Percentiles rank a stretch among this genome's conserved stretches.
phyloP scores from a whole-genome alignment of 2,888 invertebrate genomes.

The Meiosimyza platycephala region DNA sequence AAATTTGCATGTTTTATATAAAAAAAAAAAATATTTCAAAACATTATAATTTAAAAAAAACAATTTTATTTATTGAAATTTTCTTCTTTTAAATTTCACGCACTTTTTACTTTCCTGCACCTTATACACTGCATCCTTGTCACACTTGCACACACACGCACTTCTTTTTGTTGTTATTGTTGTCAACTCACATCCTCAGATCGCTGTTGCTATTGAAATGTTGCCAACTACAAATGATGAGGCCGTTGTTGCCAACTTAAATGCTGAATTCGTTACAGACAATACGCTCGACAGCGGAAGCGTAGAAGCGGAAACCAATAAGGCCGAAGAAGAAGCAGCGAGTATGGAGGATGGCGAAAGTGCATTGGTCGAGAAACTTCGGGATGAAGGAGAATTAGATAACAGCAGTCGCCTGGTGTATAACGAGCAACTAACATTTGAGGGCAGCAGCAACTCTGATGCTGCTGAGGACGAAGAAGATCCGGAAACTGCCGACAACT shows the following conservation, averaged over 20 bases:
- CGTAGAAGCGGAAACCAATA: constrained; percentile 54
- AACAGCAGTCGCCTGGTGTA: constrained; percentile 14
- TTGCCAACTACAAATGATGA: constrained; percentile 45
- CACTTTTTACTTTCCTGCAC: constrained; percentile 27
- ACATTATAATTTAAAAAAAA: not conserved
- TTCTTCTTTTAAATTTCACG: constrained; percentile 34
- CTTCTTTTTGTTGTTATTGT: too few relatives aligned
- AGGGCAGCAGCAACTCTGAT: constrained; percentile 40
- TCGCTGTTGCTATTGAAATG: constrained; percentile 38
- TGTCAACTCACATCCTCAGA: not conserved
- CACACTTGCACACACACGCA: constrained; percentile 9
- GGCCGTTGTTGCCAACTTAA: constrained; percentile 41
- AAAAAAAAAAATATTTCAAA: too few relatives aligned
- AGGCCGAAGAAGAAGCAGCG: constrained; percentile 48
- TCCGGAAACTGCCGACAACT: constrained; percentile 53
- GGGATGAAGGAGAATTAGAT: constrained; percentile 37
- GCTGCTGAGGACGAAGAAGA: constrained; percentile 29
- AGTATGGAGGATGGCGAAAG: constrained; percentile 44
- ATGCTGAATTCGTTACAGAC: constrained; percentile 50
- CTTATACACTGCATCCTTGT: constrained; percentile 21
- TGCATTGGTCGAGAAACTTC: constrained; percentile 38
- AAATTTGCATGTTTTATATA: too few relatives aligned
- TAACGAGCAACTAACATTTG: constrained; percentile 33
- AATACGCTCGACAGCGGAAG: constrained; percentile 52
- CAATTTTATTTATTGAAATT: constrained; percentile 41